Evolutionary conservation across 2,888 invertebrate genomes (phyloP), one percentile per base, ranked within the genome.

Genomic region (Erebia epiphron): DNA sequence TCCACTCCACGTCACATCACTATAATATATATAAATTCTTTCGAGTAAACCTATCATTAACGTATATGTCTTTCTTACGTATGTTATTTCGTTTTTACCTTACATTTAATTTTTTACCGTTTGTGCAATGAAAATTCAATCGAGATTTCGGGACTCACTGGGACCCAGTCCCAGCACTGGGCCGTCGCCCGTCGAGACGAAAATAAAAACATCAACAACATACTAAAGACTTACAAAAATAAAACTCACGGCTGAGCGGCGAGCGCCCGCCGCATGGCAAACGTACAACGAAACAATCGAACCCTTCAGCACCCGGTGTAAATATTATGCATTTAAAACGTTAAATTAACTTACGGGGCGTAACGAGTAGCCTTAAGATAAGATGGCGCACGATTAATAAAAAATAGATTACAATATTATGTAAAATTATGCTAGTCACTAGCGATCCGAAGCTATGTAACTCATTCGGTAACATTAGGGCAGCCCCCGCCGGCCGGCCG

Each of bases 61-160:
- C 90, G 93, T 93, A 93, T 93, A 93, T 93, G 92, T 93, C 92
- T 93, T 93, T 91, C 90, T 93, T 93, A 93, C 92, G 92, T 93
- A 93, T 93, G 89, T 93, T 90, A 91, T 91, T 92, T 89, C 89
- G 86, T 88, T 89, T 85, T 85, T 79, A 81, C 80, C 84, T 91
- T 89, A 89, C 85, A 81, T 85, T 86, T 86, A 86, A 86, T 87
- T 80, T 81, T 70, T 82, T 71, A 71, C 69, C 52, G 73, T 89
- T 92, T 90, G 92, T 92, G 92, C 92, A 90, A 91, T 88, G 83
- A 81, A 84, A 83, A 82, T 80, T 90, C 64, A 52, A 49, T 21
- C 49, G 62, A 60, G 41, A 16, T 57, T 7, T 57, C 54, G 54
- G 49, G 41, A 41, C 74, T 71, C 4, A 1, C 18, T 21, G 21